phyloP scores from a whole-genome alignment of 1,140 invertebrate species.

The Drosophila arizonae region DNA sequence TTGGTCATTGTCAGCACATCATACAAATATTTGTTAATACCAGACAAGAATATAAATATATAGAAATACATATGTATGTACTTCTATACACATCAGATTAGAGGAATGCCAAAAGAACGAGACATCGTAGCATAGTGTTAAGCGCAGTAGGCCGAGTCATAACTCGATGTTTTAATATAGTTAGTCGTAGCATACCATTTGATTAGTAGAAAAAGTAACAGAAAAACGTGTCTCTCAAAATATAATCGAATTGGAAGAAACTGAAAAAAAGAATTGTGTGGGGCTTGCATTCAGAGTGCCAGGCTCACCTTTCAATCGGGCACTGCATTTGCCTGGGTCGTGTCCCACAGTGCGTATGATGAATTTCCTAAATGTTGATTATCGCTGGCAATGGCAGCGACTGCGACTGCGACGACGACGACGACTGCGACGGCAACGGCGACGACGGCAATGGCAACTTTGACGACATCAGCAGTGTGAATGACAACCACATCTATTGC shows the following conservation, averaged over 20 bases:
- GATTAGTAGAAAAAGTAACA: constrained; percentile 9
- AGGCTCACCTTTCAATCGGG: constrained; percentile 58
- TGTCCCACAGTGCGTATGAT: constrained; percentile 74
- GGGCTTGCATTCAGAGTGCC: constrained; percentile 11
- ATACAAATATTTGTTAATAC: constrained; percentile 61
- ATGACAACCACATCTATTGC: constrained; percentile 59
- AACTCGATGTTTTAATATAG: neutral
- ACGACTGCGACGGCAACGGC: neutral
- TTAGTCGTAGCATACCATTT: constrained; percentile 21
- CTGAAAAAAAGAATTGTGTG: constrained; percentile 1
- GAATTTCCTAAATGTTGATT: constrained; percentile 62
- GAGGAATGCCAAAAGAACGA: constrained; percentile 37
- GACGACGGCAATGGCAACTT: neutral
- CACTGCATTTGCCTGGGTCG: constrained; percentile 67
- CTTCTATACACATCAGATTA: constrained; percentile 11
- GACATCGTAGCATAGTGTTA: constrained; percentile 48
- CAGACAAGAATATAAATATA: constrained; percentile 21
- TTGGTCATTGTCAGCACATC: constrained; percentile 58
- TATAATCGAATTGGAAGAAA: constrained; percentile 22
- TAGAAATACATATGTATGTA: constrained; percentile 21
- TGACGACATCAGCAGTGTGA: constrained; percentile 14
- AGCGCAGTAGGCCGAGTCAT: constrained; percentile 5
- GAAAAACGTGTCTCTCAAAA: constrained; percentile 24
- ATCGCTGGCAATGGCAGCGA: constrained; percentile 40
- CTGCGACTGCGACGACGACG: constrained; percentile 9